Percentiles rank a stretch among this genome's conserved stretches.
These are phyloP conservation scores for Sebastes schlegelii DNA, from an alignment of 2,113 vertebrate genomes.

Conservation along the genomic window DNA sequence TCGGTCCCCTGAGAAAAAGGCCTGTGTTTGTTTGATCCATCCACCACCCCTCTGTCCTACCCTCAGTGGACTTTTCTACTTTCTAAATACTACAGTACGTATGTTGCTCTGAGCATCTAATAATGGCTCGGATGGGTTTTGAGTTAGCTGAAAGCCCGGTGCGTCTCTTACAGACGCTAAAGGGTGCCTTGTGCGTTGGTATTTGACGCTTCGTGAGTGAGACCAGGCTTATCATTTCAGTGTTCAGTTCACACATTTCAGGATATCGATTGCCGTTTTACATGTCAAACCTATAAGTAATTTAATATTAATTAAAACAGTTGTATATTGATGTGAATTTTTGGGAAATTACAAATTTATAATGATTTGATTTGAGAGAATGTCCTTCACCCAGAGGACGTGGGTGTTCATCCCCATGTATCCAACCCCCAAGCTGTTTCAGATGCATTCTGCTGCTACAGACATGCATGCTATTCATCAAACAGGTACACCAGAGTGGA, in stretches of 20 bases:
- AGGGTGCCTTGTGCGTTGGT: background rate
- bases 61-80: too few relatives aligned
- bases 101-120: too few relatives aligned
- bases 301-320: background rate
- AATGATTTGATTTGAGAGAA: background rate
- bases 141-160: too few relatives aligned
- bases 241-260: background rate
- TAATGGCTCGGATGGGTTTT: too few relatives aligned
- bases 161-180: background rate
- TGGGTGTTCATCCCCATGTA: background rate
- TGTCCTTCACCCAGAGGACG: constrained; percentile 7
- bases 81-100: too few relatives aligned
- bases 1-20: too few relatives aligned
- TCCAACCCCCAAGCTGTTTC: constrained; percentile 20
- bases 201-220: too few relatives aligned
- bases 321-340: background rate
- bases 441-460: constrained; percentile 11
- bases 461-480: constrained; percentile 38
- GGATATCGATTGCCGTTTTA: background rate
- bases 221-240: too few relatives aligned
- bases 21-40: too few relatives aligned
- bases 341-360: background rate
- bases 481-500: constrained; percentile 12
- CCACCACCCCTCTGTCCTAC: too few relatives aligned
- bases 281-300: background rate